These are phyloP conservation scores for Monochamus saltuarius DNA, from an alignment of 1,140 invertebrate genomes.

Conservation along the genomic window DNA sequence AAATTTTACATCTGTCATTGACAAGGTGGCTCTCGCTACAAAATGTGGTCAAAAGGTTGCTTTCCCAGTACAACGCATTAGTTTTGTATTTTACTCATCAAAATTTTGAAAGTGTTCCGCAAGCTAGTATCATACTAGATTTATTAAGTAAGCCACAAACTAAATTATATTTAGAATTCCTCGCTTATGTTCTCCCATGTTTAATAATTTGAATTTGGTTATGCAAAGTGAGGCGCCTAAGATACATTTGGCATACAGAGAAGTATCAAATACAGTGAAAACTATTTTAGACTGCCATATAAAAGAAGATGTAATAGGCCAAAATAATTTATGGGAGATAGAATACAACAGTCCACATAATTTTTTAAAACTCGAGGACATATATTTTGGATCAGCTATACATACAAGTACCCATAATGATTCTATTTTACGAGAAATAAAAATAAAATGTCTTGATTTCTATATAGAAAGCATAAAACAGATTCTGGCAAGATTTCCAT, in stretches of 20 bases:
- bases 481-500: constrained; percentile 13
- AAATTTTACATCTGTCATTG: constrained; percentile 34
- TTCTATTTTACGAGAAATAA: too few species aligned
- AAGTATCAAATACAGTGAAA: too few species aligned
- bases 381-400: too few species aligned
- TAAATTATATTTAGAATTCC: constrained; percentile 13
- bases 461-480: constrained; percentile 18
- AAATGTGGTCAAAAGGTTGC: constrained; percentile 46
- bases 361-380: too few species aligned
- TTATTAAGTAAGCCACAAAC: neutral
- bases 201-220: constrained; percentile 7
- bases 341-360: neutral
- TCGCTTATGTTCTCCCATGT: constrained; percentile 12
- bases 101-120: constrained; percentile 28
- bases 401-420: too few species aligned
- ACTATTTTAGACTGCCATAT: constrained; percentile 12
- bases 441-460: constrained; percentile 9
- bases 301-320: neutral
- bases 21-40: constrained; percentile 39
- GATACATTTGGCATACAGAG: too few species aligned
- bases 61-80: constrained; percentile 46
- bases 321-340: neutral
- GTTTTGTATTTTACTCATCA: constrained; percentile 48
- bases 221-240: constrained; percentile 13
- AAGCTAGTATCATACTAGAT: constrained; percentile 1